A percentile compares a stretch with the other conserved stretches of the same genome.
Evolutionary conservation across 2,113 vertebrate species (phyloP).

Genomic region (Pluvianellus socialis): DNA sequence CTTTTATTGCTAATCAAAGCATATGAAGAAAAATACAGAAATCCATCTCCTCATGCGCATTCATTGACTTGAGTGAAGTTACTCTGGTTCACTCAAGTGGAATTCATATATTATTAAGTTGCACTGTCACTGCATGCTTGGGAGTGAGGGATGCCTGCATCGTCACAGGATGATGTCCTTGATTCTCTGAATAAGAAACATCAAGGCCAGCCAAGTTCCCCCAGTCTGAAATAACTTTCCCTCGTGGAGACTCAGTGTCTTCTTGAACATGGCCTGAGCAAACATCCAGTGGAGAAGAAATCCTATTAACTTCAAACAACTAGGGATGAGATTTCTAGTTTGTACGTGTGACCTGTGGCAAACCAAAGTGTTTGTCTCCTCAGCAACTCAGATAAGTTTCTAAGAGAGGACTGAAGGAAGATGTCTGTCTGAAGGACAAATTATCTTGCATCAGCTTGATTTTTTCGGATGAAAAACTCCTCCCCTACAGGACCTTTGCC

Average conservation of each 20-base stretch:
- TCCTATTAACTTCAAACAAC: constrained; percentile 5
- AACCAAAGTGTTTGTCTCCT: background rate
- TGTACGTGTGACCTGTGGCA: background rate
- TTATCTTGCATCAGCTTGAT: background rate
- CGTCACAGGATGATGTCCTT: background rate
- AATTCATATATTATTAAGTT: background rate
- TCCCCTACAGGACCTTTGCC: background rate
- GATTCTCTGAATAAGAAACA: background rate
- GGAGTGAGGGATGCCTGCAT: background rate
- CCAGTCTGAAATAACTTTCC: background rate
- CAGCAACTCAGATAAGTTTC: background rate
- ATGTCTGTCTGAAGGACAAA: background rate
- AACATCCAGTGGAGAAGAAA: background rate
- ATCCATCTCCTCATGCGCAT: accelerated
- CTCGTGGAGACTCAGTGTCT: background rate
- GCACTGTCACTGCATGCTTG: background rate
- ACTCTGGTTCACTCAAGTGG: background rate
- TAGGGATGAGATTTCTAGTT: background rate
- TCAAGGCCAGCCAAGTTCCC: background rate
- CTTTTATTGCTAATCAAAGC: background rate
- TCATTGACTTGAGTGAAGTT: background rate
- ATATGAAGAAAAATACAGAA: background rate
- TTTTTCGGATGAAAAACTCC: constrained; percentile 9
- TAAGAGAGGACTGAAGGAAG: background rate
- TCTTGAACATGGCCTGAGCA: background rate